These are phyloP conservation scores for Xylota sylvarum DNA, from an alignment of 2,888 invertebrate genomes.

Conservation along the genomic window DNA sequence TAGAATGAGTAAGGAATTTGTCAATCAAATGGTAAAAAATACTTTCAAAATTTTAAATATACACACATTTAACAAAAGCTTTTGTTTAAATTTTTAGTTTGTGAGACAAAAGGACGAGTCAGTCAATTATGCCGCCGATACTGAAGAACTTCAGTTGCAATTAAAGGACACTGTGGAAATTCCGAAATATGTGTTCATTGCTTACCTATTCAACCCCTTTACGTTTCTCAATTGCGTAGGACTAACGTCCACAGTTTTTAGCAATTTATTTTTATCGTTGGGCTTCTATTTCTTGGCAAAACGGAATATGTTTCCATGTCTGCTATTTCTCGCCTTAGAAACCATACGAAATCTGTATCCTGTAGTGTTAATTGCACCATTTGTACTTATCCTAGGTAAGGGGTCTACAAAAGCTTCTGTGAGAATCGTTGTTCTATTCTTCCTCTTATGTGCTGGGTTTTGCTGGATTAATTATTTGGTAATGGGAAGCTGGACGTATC, in stretches of 20 bases:
- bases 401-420: constrained; percentile 54
- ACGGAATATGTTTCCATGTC: constrained; percentile 87
- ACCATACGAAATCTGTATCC: constrained; percentile 94
- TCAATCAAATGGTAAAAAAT: constrained; percentile 84
- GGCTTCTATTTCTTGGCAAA: constrained; percentile 90
- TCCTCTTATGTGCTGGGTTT: constrained; percentile 77
- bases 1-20: constrained; percentile 89
- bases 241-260: constrained; percentile 95
- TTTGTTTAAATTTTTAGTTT: constrained; percentile 82
- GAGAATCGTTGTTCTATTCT: constrained; percentile 78
- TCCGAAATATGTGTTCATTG: constrained; percentile 90
- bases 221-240: constrained; percentile 94
- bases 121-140: constrained; percentile 87
- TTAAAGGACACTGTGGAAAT: constrained; percentile 82
- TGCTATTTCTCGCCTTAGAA: constrained; percentile 90
- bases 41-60: too few species aligned
- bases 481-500: constrained; percentile 88
- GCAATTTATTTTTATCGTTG: constrained; percentile 92
- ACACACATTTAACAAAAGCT: not conserved
- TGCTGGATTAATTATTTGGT: constrained; percentile 85
- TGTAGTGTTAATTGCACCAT: constrained; percentile 92
- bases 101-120: constrained; percentile 86
- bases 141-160: constrained; percentile 86
- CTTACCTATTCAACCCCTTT: constrained; percentile 96
- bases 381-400: constrained; percentile 86